Evolutionary conservation across 2,888 invertebrate genomes (phyloP), one percentile per base, ranked within the genome.

Genomic region (Stramonita haemastoma): DNA sequence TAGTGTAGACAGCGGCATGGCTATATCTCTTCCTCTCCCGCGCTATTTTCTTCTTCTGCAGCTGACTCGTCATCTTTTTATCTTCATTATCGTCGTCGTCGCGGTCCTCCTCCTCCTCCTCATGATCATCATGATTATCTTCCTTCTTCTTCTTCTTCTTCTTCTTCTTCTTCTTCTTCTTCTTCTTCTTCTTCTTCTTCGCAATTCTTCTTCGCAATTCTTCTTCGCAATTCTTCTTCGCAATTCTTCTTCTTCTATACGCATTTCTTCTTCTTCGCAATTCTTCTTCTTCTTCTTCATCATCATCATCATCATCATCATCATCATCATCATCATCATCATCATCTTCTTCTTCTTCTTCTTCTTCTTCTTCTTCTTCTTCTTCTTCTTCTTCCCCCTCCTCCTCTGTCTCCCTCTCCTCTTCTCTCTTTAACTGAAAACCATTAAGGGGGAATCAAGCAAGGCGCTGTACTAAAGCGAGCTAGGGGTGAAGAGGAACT

Each of bases 201-300:
- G n/a, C n/a, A n/a, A n/a, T n/a, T 77, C 29, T 77, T 77, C 26
- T n/a, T n/a, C 29, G n/a, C n/a, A n/a, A n/a, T 77, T 77, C 29
- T 73, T 77, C 29, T n/a, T n/a, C 77, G n/a, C n/a, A n/a, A n/a
- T 70, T 70, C 36, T 36, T 70, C 70, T 70, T 32, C 34, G n/a
- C n/a, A n/a, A n/a, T 36, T 17, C 34, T 36, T 87, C 70, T 70
- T 70, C 87, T 29, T 60, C 32, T 85, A n/a, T n/a, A n/a, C n/a
- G n/a, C n/a, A n/a, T n/a, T n/a, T 85, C 57, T 85, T 46, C 56
- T 85, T 85, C 85, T 85, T 85, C 56, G n/a, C n/a, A n/a, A n/a
- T 85, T 46, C 56, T 85, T 32, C 36, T 70, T 46, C 66, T 2
- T 17, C 29, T 29, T 46, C 46, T 5, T 46, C 46, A 46, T 46